Conservation (phyloP, 2,113 vertebrate genomes). For the Nycticorax nycticorax region DNA sequence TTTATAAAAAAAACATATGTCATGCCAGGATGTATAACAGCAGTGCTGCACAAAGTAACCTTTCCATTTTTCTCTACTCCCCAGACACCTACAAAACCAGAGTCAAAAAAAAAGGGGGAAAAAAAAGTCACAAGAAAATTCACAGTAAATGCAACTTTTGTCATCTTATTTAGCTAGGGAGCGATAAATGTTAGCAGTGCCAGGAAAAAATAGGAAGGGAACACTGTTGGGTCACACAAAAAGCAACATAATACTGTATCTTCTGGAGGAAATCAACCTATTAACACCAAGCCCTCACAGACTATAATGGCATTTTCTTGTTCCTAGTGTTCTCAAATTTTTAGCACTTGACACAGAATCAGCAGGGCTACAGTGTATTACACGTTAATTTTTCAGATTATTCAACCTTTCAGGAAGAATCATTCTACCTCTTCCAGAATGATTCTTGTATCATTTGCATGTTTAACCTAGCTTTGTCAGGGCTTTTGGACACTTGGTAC, state of each 20-base stretch:
- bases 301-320: background rate
- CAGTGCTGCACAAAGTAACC: background rate
- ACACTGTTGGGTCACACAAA: background rate
- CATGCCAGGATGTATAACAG: background rate
- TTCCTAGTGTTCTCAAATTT: background rate
- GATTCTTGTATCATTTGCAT: background rate
- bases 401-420: background rate
- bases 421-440: background rate
- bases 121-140: background rate
- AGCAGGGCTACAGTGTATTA: background rate
- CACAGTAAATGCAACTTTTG: background rate
- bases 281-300: background rate
- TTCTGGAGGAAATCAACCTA: background rate
- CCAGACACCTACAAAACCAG: background rate
- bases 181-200: conserved; percentile 10
- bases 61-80: background rate
- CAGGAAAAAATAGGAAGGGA: background rate
- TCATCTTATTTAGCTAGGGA: background rate
- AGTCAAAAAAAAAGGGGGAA: background rate
- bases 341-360: background rate
- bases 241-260: background rate
- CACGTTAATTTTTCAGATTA: background rate
- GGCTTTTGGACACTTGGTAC: background rate
- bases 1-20: background rate
- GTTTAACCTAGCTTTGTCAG: background rate